Conservation (phyloP, 1,140 invertebrate species). For the Drosophila lacteicornis region DNA sequence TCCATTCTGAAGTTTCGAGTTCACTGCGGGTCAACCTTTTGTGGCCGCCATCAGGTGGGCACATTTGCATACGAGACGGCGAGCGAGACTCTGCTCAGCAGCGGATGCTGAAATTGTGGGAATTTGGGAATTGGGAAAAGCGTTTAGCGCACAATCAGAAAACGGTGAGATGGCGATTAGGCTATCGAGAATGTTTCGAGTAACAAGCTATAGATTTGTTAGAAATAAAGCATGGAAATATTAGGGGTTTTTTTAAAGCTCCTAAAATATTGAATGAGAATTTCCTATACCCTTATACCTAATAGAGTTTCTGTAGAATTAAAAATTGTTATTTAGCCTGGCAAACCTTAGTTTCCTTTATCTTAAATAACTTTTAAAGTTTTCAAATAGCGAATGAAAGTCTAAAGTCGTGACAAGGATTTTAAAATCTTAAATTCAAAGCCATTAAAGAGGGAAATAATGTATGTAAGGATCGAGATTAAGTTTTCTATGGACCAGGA, state of each 20-base stretch:
- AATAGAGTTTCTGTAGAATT: neutral
- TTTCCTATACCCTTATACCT: no score
- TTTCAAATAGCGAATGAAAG: no score
- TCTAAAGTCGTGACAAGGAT: no score
- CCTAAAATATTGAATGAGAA: no score
- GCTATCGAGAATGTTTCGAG: neutral
- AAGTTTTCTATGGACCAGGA: no score
- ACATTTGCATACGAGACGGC: conserved; percentile 39
- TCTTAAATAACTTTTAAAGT: no score
- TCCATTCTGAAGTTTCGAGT: conserved; percentile 37
- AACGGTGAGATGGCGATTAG: conserved; percentile 12
- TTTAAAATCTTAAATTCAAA: no score
- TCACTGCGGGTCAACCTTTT: conserved; percentile 46
- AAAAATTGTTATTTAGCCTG: neutral
- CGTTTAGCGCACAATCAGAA: conserved; percentile 27
- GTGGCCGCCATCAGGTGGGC: conserved; percentile 28
- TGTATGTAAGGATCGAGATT: neutral
- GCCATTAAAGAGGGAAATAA: neutral
- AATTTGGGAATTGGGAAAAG: conserved; percentile 28
- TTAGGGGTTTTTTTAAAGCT: neutral
- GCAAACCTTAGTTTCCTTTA: no score
- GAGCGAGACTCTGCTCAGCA: neutral
- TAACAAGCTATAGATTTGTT: neutral
- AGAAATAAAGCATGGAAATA: neutral
- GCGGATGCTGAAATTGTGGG: conserved; percentile 54